A percentile compares a stretch with the other conserved stretches of the same genome.
Evolutionary conservation across 2,113 vertebrate genomes (phyloP).

Genomic region (Pholis gunnellus): DNA sequence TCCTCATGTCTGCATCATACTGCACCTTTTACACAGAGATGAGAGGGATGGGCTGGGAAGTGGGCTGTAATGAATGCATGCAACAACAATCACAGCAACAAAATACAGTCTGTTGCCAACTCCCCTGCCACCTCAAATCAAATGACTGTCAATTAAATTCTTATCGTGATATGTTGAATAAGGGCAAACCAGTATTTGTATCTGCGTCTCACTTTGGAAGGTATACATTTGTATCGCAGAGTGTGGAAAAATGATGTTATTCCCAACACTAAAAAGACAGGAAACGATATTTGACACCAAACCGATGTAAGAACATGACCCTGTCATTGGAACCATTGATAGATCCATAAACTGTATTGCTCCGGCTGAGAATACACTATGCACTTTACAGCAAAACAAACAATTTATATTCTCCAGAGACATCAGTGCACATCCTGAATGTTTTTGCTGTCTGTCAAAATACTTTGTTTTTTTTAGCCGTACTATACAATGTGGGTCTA

Average conservation of each 20-base stretch:
- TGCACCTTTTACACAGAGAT: constrained; percentile 34
- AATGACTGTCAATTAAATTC: neutral
- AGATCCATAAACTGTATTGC: neutral
- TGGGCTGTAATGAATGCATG: constrained; percentile 53
- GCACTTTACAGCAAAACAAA: too few species aligned
- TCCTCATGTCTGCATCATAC: constrained; percentile 44
- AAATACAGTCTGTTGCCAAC: constrained; percentile 38
- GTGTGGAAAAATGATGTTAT: neutral
- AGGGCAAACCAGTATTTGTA: neutral
- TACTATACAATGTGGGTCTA: neutral
- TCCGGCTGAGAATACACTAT: neutral
- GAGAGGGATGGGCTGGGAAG: constrained; percentile 31
- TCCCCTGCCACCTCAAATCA: constrained; percentile 33
- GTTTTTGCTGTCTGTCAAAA: neutral
- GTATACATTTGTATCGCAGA: neutral
- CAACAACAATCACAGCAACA: constrained; percentile 55
- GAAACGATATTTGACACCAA: neutral
- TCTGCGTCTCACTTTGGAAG: neutral
- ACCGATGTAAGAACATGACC: neutral
- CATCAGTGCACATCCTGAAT: neutral
- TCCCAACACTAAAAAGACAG: neutral
- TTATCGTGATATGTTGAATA: neutral
- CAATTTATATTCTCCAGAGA: neutral
- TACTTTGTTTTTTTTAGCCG: neutral
- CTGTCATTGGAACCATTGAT: neutral